These are phyloP conservation scores for Muscicapa striata DNA, from an alignment of 2,797 vertebrate genomes.

Conservation along the genomic window DNA sequence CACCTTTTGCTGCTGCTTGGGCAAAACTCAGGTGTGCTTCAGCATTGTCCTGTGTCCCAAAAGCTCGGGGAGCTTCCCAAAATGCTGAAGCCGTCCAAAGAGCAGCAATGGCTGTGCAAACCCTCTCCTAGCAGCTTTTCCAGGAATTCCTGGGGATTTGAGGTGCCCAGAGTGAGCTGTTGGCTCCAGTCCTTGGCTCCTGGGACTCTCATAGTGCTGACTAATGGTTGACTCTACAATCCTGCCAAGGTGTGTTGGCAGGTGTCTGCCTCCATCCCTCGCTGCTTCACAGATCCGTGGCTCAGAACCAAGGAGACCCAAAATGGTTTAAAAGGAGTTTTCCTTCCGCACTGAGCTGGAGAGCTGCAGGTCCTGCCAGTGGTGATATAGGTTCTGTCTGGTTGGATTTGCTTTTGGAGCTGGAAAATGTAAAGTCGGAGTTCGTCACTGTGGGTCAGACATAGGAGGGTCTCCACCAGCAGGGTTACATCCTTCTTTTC, in stretches of 20 bases:
- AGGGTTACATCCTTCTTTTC: not conserved
- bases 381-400: not conserved
- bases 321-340: not conserved
- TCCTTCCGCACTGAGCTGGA: not conserved
- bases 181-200: not conserved
- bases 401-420: not conserved
- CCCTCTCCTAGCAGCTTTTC: not conserved
- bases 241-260: constrained; percentile 24
- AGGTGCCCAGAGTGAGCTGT: not conserved
- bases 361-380: not conserved
- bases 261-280: not conserved
- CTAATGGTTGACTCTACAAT: not conserved
- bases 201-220: not conserved
- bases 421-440: not conserved
- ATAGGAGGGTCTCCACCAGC: not conserved
- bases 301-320: not conserved
- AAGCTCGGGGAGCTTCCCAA: not conserved
- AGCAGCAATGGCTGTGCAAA: accelerated
- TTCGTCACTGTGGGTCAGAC: not conserved
- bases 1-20: not conserved
- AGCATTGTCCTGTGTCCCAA: accelerated
- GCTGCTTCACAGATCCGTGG: not conserved
- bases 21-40: not conserved
- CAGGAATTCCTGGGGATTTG: not conserved
- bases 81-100: not conserved